Base-by-base conservation (phyloP, 2,888 invertebrate species). In the Thymelicus acteon region DNA sequence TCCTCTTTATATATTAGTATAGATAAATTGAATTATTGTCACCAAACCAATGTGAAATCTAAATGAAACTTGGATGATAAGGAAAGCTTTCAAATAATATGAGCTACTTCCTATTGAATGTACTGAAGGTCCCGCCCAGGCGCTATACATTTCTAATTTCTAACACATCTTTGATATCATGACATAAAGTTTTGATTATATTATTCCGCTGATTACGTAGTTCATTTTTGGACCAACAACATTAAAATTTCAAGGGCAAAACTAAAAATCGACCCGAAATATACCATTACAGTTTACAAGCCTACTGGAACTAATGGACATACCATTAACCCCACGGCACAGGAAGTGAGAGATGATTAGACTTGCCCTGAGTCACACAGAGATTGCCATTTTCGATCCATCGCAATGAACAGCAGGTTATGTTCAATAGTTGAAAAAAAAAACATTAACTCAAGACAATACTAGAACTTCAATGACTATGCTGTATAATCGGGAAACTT, bases 261-360 rank as follows among this genome's bases (percentile, higher is more conserved):
- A 75, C 73, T 74, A 75, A 76, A 79, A 79, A 78, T 82, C 78
- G 77, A 82, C 82, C 80, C 79, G 79, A 83, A 84, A 82, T 80
- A 78, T 79, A 79, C 76, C 81, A 83, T 80, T 78, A 77, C 48
- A 83, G 84, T 84, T 87, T 85, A 87, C 83, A 82, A 78, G 78
- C 76, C 82, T 89, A 79, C 86, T 86, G 90, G 90, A 91, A 92
- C 91, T 90, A 92, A 92, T 91, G 76, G 82, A 79, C 80, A 79
- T 77, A 87, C 85, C 90, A 91, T 91, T 89, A 89, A 83, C 85
- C 82, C 81, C 78, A 83, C 80, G 77, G 81, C 78, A 78, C 89
- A 88, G 91, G 91, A 92, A 92, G 85, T 84, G 82, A 85, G 83
- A 85, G 87, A 91, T 87, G 81, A 90, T 89, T 87, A 84, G 82